Base-by-base conservation (phyloP, 92 coral and sea anemone genomes). In the Blastomussa wellsi region DNA sequence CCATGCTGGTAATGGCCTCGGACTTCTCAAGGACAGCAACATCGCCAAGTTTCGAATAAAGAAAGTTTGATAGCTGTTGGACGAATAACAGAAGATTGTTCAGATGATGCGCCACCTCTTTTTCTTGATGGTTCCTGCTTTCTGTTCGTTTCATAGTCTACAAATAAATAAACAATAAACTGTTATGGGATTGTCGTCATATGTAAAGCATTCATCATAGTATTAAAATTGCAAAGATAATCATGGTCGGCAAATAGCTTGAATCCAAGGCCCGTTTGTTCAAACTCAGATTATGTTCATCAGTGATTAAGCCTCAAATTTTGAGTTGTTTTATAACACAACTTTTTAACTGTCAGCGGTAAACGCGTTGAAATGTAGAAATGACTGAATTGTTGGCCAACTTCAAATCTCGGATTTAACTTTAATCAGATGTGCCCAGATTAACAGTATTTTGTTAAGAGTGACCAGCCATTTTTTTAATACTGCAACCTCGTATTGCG, bases 131-230 rank as follows among this genome's bases (percentile, higher is more conserved):
- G 20, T 38, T 59, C 28, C 38, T 72, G 72, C 33, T n/a, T 72
- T 82, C 86, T 57, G 55, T 39, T 57, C 79, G 51, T 73, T 41
- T 72, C 66, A 41, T 72, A 53, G 41, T 37, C 86, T 82, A 52
- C 57, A 82, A 28, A 60, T 14, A 4, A 55, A 41, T 12, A 52
- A 20, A 72, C 9, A 0, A 38, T 24, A 62, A 62, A 62, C 16
- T 62, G 24, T 62, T 62, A 62, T 16, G 26, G 68, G 35, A 62
- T 26, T 28, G 32, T 62, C 33, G 22, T 13, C 57, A 51, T 13
- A 62, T 0, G 2, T 10, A 24, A 55, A 17, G 57, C 5, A 17
- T 3, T 2, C 62, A 55, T 16, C 7, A 19, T 1, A 55, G 57
- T 15, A n/a, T 19, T 57, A 26, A 26, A 22, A 5, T 55, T 8